Conservation (phyloP, 1,140 invertebrate genomes). For the Drosophila erecta region DNA sequence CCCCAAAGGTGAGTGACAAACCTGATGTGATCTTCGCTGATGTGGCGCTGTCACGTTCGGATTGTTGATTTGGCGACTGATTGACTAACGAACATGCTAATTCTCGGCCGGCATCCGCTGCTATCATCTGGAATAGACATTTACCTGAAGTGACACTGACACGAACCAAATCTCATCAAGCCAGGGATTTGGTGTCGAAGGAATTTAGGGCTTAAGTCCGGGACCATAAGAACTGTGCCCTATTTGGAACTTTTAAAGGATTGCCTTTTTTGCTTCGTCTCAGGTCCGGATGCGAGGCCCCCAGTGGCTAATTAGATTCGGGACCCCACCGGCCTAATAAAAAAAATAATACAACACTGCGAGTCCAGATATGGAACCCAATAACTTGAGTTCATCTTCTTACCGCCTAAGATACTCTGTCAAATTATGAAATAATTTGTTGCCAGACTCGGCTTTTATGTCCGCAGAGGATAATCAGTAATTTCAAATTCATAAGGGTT, state of each 20-base stretch:
- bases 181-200: background rate
- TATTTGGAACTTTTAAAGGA: background rate
- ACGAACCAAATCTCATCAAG: constrained; percentile 7
- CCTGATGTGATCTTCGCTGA: constrained; percentile 28
- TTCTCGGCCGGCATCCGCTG: constrained; percentile 11
- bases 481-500: constrained; percentile 2
- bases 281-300: background rate
- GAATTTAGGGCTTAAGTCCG: background rate
- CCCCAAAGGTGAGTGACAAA: constrained; percentile 30
- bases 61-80: constrained; percentile 27
- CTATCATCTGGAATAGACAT: constrained; percentile 9
- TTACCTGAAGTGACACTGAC: constrained; percentile 27
- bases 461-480: constrained; percentile 1
- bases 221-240: background rate
- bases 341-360: constrained; percentile 4
- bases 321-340: constrained; percentile 21
- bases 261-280: background rate
- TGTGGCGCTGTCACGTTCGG: constrained; percentile 9
- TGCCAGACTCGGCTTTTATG: background rate
- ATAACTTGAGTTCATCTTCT: background rate
- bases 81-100: constrained; percentile 64
- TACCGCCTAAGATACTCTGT: constrained; percentile 9
- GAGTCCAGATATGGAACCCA: background rate
- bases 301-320: constrained; percentile 36
- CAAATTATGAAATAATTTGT: constrained; percentile 20